Percentiles rank a stretch among this genome's conserved stretches.
Conservation (phyloP, 2,888 invertebrate species). For the Acleris holmiana region DNA sequence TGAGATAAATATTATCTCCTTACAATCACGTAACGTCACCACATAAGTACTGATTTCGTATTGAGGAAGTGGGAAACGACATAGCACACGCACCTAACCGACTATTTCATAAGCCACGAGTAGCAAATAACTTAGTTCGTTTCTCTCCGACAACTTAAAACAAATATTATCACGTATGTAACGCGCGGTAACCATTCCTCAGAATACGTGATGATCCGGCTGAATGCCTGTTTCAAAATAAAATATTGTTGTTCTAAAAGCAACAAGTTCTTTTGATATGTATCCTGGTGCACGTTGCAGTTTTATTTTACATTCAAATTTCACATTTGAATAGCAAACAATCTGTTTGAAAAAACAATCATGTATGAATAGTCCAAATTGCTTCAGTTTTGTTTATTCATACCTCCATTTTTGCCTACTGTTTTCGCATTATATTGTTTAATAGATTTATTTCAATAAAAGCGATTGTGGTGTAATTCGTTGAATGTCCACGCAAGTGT, state of each 20-base stretch:
- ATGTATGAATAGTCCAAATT: too few relatives aligned
- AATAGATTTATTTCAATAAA: conserved; percentile 13
- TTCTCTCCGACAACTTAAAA: conserved; percentile 51
- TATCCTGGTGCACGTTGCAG: background rate
- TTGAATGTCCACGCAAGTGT: conserved; percentile 48
- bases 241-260: conserved; percentile 19
- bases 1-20: conserved; percentile 42
- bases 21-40: conserved; percentile 56
- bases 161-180: conserved; percentile 78
- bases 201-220: conserved; percentile 65
- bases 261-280: conserved; percentile 1
- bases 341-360: too few relatives aligned
- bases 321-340: too few relatives aligned
- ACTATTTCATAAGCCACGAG: conserved; percentile 48
- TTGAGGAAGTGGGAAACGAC: conserved; percentile 57
- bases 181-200: conserved; percentile 61
- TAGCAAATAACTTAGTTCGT: conserved; percentile 47
- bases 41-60: conserved; percentile 53
- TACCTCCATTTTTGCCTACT: too few relatives aligned
- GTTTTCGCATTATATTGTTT: too few relatives aligned
- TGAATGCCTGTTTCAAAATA: conserved; percentile 58
- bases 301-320: too few relatives aligned
- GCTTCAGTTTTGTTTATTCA: too few relatives aligned
- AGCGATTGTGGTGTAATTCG: conserved; percentile 20
- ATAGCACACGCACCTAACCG: conserved; percentile 52